phyloP scores from a whole-genome alignment of 2,888 invertebrate genomes.

The Pristionchus entomophagus region DNA sequence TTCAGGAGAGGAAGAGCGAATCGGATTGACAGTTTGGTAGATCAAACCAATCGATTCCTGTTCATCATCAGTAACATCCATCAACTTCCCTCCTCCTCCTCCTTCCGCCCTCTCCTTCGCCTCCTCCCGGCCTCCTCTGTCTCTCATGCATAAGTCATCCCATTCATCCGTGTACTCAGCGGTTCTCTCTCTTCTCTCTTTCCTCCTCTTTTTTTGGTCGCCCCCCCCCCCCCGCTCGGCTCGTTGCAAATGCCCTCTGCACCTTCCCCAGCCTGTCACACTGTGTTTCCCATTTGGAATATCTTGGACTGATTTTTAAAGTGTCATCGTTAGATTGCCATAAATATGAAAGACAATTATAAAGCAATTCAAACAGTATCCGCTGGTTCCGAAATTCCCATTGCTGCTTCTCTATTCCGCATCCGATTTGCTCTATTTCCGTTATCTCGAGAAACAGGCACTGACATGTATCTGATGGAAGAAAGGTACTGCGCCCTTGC shows the following conservation, averaged over 20 bases:
- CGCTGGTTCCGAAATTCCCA: neutral
- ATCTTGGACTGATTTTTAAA: neutral
- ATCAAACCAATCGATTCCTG: neutral
- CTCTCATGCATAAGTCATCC: conserved; percentile 42
- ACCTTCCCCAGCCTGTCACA: neutral
- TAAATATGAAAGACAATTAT: neutral
- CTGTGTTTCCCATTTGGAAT: neutral
- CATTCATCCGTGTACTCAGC: conserved; percentile 42
- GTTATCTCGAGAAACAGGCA: neutral
- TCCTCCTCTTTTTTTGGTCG: neutral
- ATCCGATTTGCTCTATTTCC: neutral
- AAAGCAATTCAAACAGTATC: neutral
- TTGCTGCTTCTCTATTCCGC: neutral
- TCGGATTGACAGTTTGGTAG: conserved; percentile 1
- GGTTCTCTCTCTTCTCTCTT: neutral
- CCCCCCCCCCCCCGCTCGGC: neutral
- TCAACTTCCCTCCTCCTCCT: neutral
- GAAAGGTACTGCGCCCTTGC: conserved; percentile 17
- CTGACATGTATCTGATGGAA: conserved; percentile 10
- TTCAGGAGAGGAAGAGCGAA: neutral
- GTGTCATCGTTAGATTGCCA: too few relatives aligned
- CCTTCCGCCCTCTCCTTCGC: neutral
- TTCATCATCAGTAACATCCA: neutral
- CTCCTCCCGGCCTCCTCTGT: neutral
- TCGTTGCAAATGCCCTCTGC: neutral